Conservation (phyloP, 2,888 invertebrate species). For the Sesia bembeciformis region DNA sequence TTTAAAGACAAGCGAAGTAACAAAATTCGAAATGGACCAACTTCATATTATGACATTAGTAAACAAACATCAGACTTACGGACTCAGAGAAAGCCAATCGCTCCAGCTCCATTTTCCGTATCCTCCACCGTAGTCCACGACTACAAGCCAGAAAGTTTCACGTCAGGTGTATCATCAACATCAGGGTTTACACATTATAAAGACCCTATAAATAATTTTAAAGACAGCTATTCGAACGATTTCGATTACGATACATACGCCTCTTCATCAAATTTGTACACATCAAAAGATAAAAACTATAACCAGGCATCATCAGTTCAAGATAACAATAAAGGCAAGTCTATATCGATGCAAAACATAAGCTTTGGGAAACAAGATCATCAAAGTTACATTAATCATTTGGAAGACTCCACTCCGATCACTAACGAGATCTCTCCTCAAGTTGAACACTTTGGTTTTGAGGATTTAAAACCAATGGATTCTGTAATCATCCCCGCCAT, state of each 20-base stretch:
- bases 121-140: slow-evolving; percentile 56
- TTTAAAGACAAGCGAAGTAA: slow-evolving; percentile 33
- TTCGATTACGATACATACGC: slow-evolving; percentile 51
- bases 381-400: slow-evolving; percentile 47
- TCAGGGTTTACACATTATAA: slow-evolving; percentile 34
- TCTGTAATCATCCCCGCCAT: slow-evolving; percentile 28
- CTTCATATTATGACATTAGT: slow-evolving; percentile 20
- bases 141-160: slow-evolving; percentile 36
- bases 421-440: background rate
- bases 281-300: slow-evolving; percentile 34
- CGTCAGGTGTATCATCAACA: slow-evolving; percentile 18
- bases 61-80: slow-evolving; percentile 34
- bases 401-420: slow-evolving; percentile 27
- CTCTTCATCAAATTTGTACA: slow-evolving; percentile 44
- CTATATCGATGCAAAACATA: slow-evolving; percentile 60
- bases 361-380: slow-evolving; percentile 55
- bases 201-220: slow-evolving; percentile 42
- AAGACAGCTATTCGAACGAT: slow-evolving; percentile 42
- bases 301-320: slow-evolving; percentile 20
- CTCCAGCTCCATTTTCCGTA: slow-evolving; percentile 43
- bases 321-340: slow-evolving; percentile 44
- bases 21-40: slow-evolving; percentile 11
- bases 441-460: slow-evolving; percentile 14
- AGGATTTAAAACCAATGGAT: slow-evolving; percentile 25
- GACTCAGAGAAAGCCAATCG: slow-evolving; percentile 28